Evolutionary conservation across 2,888 invertebrate genomes (phyloP).

Genomic region (Tenthredo distinguenda): DNA sequence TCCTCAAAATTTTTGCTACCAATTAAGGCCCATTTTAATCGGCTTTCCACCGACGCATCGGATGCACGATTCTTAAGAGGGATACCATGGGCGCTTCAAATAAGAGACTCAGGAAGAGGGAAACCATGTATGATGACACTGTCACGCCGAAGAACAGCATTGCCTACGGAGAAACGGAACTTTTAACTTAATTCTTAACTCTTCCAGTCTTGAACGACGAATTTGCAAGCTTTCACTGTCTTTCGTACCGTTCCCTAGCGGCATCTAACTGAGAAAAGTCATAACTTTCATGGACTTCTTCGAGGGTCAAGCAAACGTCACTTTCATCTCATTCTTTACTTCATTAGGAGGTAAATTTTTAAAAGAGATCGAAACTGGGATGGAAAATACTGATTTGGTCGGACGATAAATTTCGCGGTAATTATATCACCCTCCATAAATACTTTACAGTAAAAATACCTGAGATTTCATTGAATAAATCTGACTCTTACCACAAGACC

Average conservation of each 20-base stretch:
- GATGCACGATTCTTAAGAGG: constrained; percentile 79
- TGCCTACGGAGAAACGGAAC: constrained; percentile 76
- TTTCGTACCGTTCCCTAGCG: constrained; percentile 20
- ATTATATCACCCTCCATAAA: background rate
- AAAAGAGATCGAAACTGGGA: background rate
- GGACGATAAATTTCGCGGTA: background rate
- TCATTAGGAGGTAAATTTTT: background rate
- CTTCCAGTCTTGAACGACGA: background rate
- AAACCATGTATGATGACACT: constrained; percentile 76
- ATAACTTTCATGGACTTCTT: constrained; percentile 2
- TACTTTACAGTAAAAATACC: background rate
- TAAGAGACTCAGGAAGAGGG: constrained; percentile 80
- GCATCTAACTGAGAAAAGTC: constrained; percentile 33
- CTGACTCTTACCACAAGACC: constrained; percentile 78
- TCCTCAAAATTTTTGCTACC: background rate
- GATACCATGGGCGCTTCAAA: constrained; percentile 83
- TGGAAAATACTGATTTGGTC: background rate
- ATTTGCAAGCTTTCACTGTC: background rate
- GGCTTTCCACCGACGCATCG: constrained; percentile 67
- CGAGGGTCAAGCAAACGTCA: background rate
- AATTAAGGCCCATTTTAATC: background rate
- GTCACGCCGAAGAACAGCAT: constrained; percentile 80
- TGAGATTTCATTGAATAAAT: background rate
- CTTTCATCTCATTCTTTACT: background rate
- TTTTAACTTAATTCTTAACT: background rate